Conservation (phyloP, 2,888 invertebrate species). For the Trachelus troglodyta region DNA sequence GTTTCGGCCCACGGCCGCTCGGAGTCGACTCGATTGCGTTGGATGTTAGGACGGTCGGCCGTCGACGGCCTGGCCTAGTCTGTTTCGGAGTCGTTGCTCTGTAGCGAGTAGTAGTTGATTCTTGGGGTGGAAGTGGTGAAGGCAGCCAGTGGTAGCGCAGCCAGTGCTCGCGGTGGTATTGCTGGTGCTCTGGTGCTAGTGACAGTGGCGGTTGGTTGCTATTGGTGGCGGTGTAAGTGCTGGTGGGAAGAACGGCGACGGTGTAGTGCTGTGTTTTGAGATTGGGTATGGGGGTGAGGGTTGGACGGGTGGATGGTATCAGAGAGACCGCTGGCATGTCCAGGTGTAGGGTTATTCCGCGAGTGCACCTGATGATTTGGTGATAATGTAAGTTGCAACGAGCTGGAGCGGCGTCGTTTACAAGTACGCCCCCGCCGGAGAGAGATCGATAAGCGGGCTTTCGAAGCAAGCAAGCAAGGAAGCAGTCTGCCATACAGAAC, state of each 20-base stretch:
- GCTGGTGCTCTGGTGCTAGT: background rate
- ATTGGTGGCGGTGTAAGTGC: background rate
- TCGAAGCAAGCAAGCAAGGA: constrained; percentile 4
- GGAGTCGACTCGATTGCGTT: constrained; percentile 21
- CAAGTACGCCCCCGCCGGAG: constrained; percentile 32
- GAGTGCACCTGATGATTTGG: constrained; percentile 13
- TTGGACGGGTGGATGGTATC: constrained; percentile 12
- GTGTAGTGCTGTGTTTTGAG: constrained; percentile 16
- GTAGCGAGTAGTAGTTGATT: background rate
- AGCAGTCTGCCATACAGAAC: background rate
- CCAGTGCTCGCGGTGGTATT: background rate
- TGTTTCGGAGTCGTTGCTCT: background rate
- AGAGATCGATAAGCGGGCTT: constrained; percentile 35
- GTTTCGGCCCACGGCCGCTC: constrained; percentile 23
- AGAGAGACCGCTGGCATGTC: constrained; percentile 15
- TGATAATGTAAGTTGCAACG: constrained; percentile 11
- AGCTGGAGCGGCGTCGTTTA: constrained; percentile 21
- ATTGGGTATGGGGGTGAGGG: constrained; percentile 17
- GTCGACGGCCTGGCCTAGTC: constrained; percentile 5
- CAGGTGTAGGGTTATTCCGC: background rate
- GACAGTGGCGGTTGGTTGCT: background rate
- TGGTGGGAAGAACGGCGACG: constrained; percentile 15
- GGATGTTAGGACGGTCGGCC: constrained; percentile 5
- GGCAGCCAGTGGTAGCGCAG: background rate
- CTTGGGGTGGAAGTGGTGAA: background rate